Conservation (phyloP, 2,888 invertebrate genomes). For the Sarcophaga rosellei region DNA sequence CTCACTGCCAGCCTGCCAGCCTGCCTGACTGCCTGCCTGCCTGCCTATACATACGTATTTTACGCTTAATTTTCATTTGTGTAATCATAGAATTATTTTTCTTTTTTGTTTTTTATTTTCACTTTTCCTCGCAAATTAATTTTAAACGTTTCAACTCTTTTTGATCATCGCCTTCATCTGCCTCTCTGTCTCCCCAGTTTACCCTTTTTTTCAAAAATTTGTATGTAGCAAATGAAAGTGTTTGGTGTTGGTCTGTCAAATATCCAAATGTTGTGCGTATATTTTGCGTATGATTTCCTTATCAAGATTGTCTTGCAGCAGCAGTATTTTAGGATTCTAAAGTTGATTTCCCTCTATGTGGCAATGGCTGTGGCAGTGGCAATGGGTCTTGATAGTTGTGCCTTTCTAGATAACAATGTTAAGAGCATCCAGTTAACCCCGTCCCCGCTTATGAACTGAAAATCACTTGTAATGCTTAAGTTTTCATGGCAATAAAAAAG, state of each 20-base stretch:
- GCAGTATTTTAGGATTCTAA: background rate
- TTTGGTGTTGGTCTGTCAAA: slow-evolving; percentile 18
- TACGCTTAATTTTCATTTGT: slow-evolving; percentile 49
- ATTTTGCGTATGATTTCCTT: slow-evolving; percentile 24
- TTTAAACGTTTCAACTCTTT: slow-evolving; percentile 32
- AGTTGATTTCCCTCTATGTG: background rate
- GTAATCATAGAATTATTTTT: slow-evolving; percentile 55
- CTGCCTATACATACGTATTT: slow-evolving; percentile 17
- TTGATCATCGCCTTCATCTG: background rate
- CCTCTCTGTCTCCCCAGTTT: background rate
- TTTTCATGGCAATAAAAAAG: slow-evolving; percentile 31
- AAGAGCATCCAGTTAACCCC: slow-evolving; percentile 51
- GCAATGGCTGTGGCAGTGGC: background rate
- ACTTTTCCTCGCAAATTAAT: slow-evolving; percentile 15
- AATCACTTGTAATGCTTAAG: slow-evolving; percentile 60
- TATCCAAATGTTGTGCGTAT: slow-evolving; percentile 39
- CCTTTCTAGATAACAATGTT: slow-evolving; percentile 51
- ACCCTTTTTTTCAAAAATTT: slow-evolving; percentile 10
- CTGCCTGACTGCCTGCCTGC: too few species aligned
- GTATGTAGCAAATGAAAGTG: background rate
- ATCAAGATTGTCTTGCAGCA: slow-evolving; percentile 51
- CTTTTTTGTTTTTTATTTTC: background rate
- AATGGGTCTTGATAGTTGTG: slow-evolving; percentile 47
- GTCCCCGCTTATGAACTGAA: slow-evolving; percentile 58
- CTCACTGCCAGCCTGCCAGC: too few species aligned